Evolutionary conservation across 2,888 invertebrate genomes (phyloP), one percentile per base, ranked within the genome.

Genomic region (Gymnoscelis rufifasciata): DNA sequence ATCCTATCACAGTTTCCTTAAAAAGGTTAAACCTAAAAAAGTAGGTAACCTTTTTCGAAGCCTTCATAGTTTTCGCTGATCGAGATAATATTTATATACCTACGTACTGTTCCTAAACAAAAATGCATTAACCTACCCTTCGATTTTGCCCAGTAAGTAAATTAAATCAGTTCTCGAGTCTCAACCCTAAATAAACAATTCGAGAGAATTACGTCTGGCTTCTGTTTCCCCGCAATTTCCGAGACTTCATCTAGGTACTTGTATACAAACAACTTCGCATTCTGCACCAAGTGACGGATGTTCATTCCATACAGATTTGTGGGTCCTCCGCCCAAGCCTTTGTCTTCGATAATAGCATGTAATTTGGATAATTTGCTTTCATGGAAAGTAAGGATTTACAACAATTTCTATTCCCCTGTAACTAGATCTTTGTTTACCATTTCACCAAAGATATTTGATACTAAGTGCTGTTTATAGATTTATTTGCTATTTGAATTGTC

Each of bases 211-310:
- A 73, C 69, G 71, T 68, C 35, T 42, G 68, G 71, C 69, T 65
- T 71, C 68, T 70, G 67, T 71, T 77, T 72, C 63, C 63, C 66
- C 71, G 68, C 72, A 72, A 77, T 77, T 76, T 77, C 41, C 45
- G 49, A 54, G 56, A 60, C 68, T n/a, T n/a, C n/a, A n/a, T n/a
- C n/a, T n/a, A n/a, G n/a, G n/a, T n/a, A n/a, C 71, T 72, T 72
- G 68, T 64, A 11, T 38, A 44, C 28, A 41, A 33, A 38, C 30
- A 41, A n/a, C 13, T 44, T 24, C 15, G 11, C 36, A 49, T 37
- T 48, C 43, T 40, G 54, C 47, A 6, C 51, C 54, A 52, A 59
- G 68, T 73, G 73, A 77, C 68, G 68, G 75, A 76, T 72, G 71
- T 57, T 59, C 60, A 64, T 68, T 59, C 55, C 59, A 57, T 56